These are phyloP conservation scores for Sarcophaga subvicina DNA, from an alignment of 2,888 invertebrate species.

Conservation along the genomic window DNA sequence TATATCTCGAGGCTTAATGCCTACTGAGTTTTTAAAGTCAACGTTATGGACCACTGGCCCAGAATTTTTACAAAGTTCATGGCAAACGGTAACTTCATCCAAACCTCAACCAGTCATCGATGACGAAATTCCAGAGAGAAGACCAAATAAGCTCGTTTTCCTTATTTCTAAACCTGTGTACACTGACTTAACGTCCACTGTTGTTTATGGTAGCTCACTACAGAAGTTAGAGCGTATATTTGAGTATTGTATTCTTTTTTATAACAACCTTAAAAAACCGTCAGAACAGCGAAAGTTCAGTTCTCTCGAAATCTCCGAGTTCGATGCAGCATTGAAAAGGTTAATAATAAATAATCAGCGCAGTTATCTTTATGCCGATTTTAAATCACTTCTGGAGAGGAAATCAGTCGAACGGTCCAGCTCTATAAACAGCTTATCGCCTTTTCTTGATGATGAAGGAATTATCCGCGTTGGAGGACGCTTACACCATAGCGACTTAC, in stretches of 20 bases:
- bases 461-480: too few species aligned
- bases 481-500: too few species aligned
- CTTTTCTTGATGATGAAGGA: too few species aligned
- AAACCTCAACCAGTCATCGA: neutral
- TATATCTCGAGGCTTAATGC: slow-evolving; percentile 15
- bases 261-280: neutral
- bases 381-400: too few species aligned
- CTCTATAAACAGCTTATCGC: too few species aligned
- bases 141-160: slow-evolving; percentile 24
- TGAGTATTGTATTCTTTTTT: slow-evolving; percentile 4
- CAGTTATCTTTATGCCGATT: too few species aligned
- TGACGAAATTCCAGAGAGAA: slow-evolving; percentile 26
- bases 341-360: too few species aligned
- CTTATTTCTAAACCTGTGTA: neutral
- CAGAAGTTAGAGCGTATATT: slow-evolving; percentile 13
- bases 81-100: neutral
- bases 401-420: too few species aligned
- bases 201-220: neutral
- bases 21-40: slow-evolving; percentile 18
- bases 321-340: too few species aligned
- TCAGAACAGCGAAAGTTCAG: neutral
- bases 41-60: neutral
- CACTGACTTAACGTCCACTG: neutral
- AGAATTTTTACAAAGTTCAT: neutral
- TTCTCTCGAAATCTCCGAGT: too few species aligned